Base-by-base conservation (phyloP, 2,888 invertebrate species). In the Mesoligia furuncula region DNA sequence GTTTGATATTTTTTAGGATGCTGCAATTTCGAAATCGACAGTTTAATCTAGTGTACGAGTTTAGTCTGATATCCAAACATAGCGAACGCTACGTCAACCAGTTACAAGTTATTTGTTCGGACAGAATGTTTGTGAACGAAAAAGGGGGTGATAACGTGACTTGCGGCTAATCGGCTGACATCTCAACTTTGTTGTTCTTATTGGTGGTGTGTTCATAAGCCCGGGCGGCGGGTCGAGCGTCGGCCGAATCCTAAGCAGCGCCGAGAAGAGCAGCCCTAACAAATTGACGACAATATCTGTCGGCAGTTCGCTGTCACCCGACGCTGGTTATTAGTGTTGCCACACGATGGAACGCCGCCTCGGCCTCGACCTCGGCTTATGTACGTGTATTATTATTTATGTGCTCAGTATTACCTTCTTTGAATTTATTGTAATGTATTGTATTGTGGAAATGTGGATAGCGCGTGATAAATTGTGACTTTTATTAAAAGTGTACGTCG, bases 211-310 rank as follows among this genome's bases (percentile, higher is more conserved):
- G 95, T 95, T 94, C 93, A 95, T 95, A 95, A 95, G 95, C 91
- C 91, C 88, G 92, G 86, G 90, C 88, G 90, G 89, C 87, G 91
- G 91, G 91, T 89, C 91, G 93, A 88, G 92, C 94, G 94, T 91
- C 90, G 88, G 88, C 90, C 92, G 96, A 93, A 96, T 96, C 93
- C 92, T 93, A 95, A 96, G 92, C 93, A 95, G 95, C 90, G 86
- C 82, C 85, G 86, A 88, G 92, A 89, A 93, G 92, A 92, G 91
- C 90, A 90, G 90, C 90, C 91, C 90, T 92, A 95, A 95, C 95
- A 96, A 96, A 96, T 96, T 96, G 96, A 95, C 93, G 93, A 93
- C 95, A 95, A 95, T 95, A 95, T 96, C 93, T 94, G 94, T 92
- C 94, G 94, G 93, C 94, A 94, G 94, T 91, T 92, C 90, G 90